Evolutionary conservation across 2,888 invertebrate species (phyloP), one percentile per base, ranked within the genome.

Genomic region (Microplitis deprimator): DNA sequence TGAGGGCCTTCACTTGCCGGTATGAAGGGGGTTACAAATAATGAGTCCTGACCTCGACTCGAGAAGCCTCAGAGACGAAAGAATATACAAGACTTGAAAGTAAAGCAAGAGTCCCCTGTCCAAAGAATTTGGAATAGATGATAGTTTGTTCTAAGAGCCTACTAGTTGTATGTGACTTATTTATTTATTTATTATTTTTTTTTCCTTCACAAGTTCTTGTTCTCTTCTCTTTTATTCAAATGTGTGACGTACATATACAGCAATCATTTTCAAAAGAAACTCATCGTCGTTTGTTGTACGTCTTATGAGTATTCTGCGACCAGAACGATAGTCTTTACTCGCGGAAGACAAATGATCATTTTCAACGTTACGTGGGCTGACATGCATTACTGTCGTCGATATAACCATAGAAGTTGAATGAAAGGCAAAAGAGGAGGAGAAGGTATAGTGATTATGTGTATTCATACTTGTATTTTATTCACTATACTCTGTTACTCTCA

Each of bases 281-380:
- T 40, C 38, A 50, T 77, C 68, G 61, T 72, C 68, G 64, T 73
- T 62, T 77, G 61, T 69, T 62, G 17, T 41, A 39, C 68, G 71
- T 39, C 59, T 64, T 67, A 69, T 61, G 62, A 76, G 73, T 73
- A 61, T 62, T 65, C 50, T 76, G 59, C 59, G 65, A 59, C n/a
- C 64, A 72, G 64, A 62, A 64, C 73, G 62, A 38, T 40, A 73
- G 65, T 73, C 73, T 73, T 73, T 41, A 73, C 73, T 73, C 64
- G 50, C 41, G 41, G 73, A 77, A 77, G 77, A 77, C 77, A 77
- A 77, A 77, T 77, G 77, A 77, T 77, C 77, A 50, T 73, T 73
- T 73, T 62, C 69, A 69, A 73, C 77, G 50, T 50, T 50, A 50
- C 50, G 77, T 77, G 77, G 77, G 77, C 64, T 68, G 73, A 60